phyloP scores from a whole-genome alignment of 1,140 invertebrate species.

The Drosophila lacteicornis region DNA sequence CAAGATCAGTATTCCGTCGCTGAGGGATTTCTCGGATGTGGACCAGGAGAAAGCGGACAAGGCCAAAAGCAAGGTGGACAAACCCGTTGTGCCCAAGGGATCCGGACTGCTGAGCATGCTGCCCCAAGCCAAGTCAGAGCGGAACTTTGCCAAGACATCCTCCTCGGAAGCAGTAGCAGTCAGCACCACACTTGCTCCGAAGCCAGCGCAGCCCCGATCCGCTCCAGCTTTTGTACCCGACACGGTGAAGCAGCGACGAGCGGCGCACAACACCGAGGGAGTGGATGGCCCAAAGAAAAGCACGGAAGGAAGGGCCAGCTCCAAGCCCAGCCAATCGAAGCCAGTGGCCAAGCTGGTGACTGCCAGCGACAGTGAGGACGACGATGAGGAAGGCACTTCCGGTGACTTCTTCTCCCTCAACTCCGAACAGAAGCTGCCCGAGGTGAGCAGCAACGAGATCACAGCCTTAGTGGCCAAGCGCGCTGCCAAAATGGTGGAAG shows the following conservation, averaged over 20 bases:
- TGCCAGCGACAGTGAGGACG: conserved; percentile 85
- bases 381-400: conserved; percentile 55
- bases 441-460: conserved; percentile 78
- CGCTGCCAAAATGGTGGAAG: conserved; percentile 71
- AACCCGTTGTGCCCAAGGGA: conserved; percentile 69
- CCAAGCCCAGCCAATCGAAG: conserved; percentile 3
- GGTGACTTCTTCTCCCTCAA: conserved; percentile 87
- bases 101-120: conserved; percentile 86
- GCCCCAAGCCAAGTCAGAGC: conserved; percentile 86
- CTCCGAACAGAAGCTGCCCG: conserved; percentile 69
- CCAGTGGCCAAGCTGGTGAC: conserved; percentile 20
- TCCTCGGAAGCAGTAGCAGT: conserved; percentile 9
- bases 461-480: conserved; percentile 75
- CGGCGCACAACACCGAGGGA: conserved; percentile 75
- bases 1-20: conserved; percentile 83
- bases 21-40: conserved; percentile 86
- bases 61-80: conserved; percentile 60
- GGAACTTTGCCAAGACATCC: conserved; percentile 59
- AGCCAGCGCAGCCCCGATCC: not conserved
- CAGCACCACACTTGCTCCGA: not conserved
- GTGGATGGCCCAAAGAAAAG: conserved; percentile 57
- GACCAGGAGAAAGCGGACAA: conserved; percentile 78
- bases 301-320: not conserved
- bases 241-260: conserved; percentile 67
- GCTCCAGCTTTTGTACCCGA: conserved; percentile 72